These are phyloP conservation scores for Xestobium rufovillosum DNA, from an alignment of 2,888 invertebrate species.

Conservation along the genomic window DNA sequence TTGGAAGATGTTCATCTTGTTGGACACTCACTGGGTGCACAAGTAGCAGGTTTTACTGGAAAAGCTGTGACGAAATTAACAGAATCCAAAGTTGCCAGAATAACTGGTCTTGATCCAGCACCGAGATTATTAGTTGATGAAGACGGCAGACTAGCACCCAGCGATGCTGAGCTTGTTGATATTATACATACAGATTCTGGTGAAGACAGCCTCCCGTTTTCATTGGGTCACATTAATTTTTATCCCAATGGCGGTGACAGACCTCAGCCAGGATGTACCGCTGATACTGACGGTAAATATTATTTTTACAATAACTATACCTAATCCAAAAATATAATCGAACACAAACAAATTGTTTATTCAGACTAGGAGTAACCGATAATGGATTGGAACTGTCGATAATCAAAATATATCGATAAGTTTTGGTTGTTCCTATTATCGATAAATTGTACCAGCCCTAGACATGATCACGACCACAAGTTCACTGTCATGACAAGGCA, in stretches of 20 bases:
- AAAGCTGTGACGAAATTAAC: conserved; percentile 26
- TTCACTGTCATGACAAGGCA: too few species aligned
- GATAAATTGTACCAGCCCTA: too few species aligned
- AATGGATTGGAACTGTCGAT: too few species aligned
- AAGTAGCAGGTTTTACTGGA: conserved; percentile 33
- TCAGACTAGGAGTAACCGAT: too few species aligned
- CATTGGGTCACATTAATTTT: conserved; percentile 51
- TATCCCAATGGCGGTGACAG: conserved; percentile 50
- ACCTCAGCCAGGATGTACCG: conserved; percentile 50
- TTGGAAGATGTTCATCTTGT: conserved; percentile 30
- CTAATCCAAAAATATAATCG: too few species aligned
- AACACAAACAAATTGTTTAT: too few species aligned
- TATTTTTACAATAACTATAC: too few species aligned
- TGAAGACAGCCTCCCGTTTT: conserved; percentile 36
- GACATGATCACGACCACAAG: too few species aligned
- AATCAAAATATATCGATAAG: too few species aligned
- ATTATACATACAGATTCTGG: conserved; percentile 55
- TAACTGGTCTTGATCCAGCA: conserved; percentile 49
- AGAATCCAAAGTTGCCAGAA: conserved; percentile 35
- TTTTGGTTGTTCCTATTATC: too few species aligned
- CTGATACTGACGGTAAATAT: too few species aligned
- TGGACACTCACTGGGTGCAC: conserved; percentile 37
- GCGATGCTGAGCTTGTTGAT: conserved; percentile 53
- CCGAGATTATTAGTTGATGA: conserved; percentile 44
- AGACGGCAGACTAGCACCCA: conserved; percentile 46